Evolutionary conservation across 92 coral and sea anemone species (phyloP), one percentile per base, ranked within the genome.

Genomic region (Siderastrea siderea): DNA sequence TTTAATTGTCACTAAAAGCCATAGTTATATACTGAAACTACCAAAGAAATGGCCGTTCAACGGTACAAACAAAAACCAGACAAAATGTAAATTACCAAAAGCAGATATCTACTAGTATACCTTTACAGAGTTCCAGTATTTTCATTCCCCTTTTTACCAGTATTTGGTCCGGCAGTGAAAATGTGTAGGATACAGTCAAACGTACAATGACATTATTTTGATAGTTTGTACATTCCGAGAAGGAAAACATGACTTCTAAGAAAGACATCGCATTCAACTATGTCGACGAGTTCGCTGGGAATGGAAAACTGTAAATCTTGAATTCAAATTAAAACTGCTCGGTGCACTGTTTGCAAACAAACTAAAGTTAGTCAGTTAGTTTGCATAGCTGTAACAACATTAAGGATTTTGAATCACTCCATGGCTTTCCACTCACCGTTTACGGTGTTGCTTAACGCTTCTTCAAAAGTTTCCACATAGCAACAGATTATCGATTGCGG

Each of bases 341-440:
- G 43, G 68, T 54, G 19, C 47, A 6, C 50, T 64, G 47, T 13
- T 47, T 19, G 47, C 59, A 79, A 78, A 19, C 60, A 47, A 46
- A 15, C 49, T 4, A 14, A 11, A 45, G 47, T 55, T 13, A 0
- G 44, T 57, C 57, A 2, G 52, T 9, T 49, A 60, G 70, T 82
- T 47, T 70, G 38, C 59, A 69, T 57, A 82, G 16, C 76, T 58
- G n/a, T 7, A 57, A 70, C 10, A 47, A 79, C 72, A 79, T 79
- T 47, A 26, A 47, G 59, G 73, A 26, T 62, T 64, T 63, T 48
- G 64, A 63, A 16, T 65, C 45, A 17, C 55, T 4, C 3, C 66
- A 19, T 1, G 3, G 1, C 3, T 13, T 61, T 67, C 72, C 5
- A 79, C 83, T 79, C 59, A 79, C 83, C 83, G 60, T 26, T 62